These are phyloP conservation scores for Hypotaenidia okinawae DNA, from an alignment of 2,797 vertebrate genomes.

Conservation along the genomic window DNA sequence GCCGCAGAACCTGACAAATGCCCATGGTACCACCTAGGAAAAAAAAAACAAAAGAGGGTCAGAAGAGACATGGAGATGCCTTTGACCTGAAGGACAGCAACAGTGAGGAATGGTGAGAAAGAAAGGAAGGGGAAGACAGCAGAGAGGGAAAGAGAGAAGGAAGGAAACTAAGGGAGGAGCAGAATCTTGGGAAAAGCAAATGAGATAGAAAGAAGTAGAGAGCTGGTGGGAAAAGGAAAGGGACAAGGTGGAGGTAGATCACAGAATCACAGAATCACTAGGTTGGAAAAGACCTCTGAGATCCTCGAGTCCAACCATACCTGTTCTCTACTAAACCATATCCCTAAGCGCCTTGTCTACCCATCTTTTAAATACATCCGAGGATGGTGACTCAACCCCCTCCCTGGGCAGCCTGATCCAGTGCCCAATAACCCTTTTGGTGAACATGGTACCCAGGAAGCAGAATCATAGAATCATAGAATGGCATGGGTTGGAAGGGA, in stretches of 20 bases:
- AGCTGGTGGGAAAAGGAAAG: not conserved
- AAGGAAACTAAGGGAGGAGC: not conserved
- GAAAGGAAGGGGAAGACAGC: not conserved
- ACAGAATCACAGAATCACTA: not conserved
- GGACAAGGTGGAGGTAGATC: not conserved
- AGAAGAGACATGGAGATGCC: not conserved
- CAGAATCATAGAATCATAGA: no score
- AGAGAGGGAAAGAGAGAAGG: not conserved
- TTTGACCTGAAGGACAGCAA: not conserved
- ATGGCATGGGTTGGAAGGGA: no score
- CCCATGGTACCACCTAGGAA: constrained; percentile 95
- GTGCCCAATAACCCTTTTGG: no score
- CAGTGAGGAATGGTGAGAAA: not conserved
- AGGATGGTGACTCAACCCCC: no score
- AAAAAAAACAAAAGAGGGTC: not conserved
- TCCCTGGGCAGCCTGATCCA: no score
- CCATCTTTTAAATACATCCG: no score
- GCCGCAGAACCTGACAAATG: constrained; percentile 91
- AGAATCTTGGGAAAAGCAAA: not conserved
- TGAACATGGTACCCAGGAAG: no score
- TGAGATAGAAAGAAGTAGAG: not conserved
- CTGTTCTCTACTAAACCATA: no score
- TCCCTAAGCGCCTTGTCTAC: no score
- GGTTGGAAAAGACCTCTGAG: no score
- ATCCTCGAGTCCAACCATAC: no score